Evolutionary conservation across 2,888 invertebrate species (phyloP).

Genomic region (Automeris io): DNA sequence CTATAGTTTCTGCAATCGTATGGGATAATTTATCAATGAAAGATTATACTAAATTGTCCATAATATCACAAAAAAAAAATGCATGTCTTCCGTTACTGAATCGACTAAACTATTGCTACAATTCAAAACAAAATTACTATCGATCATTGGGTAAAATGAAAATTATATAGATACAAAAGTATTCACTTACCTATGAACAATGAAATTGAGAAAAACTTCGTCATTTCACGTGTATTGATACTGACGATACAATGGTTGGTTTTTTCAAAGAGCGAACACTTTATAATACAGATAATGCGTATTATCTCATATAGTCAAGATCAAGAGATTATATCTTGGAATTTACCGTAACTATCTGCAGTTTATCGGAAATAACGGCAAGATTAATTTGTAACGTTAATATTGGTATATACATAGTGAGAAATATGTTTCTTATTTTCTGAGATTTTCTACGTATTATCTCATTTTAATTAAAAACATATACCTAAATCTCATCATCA

Average conservation of each 20-base stretch:
- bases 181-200: constrained; percentile 29
- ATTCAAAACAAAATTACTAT: no score
- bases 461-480: no score
- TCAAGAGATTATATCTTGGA: constrained; percentile 33
- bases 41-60: no score
- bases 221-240: constrained; percentile 4
- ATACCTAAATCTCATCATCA: no score
- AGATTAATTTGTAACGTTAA: not conserved
- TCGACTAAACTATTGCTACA: no score
- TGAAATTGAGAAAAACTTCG: constrained; percentile 13
- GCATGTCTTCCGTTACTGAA: no score
- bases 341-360: constrained; percentile 23
- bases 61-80: no score
- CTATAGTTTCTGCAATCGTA: no score
- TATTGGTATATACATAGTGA: not conserved
- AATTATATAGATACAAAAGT: not conserved
- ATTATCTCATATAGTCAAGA: constrained; percentile 35
- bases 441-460: not conserved
- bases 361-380: constrained; percentile 7
- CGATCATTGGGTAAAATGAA: no score
- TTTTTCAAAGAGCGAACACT: constrained; percentile 7
- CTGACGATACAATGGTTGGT: constrained; percentile 22
- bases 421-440: not conserved
- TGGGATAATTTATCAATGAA: no score
- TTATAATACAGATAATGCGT: constrained; percentile 19